Base-by-base conservation (phyloP, 2,113 vertebrate genomes). In the Aldabrachelys gigantea region DNA sequence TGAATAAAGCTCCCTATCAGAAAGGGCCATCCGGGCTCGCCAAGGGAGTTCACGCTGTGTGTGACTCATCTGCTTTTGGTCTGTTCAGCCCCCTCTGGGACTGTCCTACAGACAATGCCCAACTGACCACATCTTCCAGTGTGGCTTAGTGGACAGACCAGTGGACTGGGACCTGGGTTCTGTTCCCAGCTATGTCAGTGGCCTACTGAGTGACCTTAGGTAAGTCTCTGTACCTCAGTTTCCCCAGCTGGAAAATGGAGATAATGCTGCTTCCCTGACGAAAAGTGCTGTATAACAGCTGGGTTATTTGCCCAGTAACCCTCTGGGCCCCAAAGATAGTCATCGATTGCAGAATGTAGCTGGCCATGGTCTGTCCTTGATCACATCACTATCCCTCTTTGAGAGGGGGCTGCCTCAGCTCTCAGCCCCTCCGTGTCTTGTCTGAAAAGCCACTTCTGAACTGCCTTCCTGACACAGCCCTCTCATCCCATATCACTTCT, bases 1-100 rank as follows among this genome's bases (percentile, higher is more conserved):
- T 84, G 83, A 87, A 90, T 90, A 89, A 4, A 80, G 79, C 86
- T 94, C 93, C 95, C 91, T 92, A 69, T 56, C 83, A 52, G 49
- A 59, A 56, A 25, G 81, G 56, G 78, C 78, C 65, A 59, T 41
- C 22, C 4, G 19, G 69, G 31, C 29, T 38, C n/a, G 35, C 52
- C 19, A 27, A 80, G 24, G 65, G 69, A 87, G 80, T 35, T 29
- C 69, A 19, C 84, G 44, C 62, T 62, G 59, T 6, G 54, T 8
- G 17, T 44, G 10, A 75, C 21, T 75, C 21, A 44, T 25, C n/a
- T 82, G 52, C n/a, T 35, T 57, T 10, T n/a, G 57, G 3, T 79
- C 80, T 88, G 87, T 8, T 3, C 81, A 62, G 78, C 72, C 24
- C 76, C 44, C 25, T 31, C 24, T 25, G 44, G 25, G 52, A n/a